phyloP scores from a whole-genome alignment of 1,140 invertebrate genomes.

The Trachymyrmex septentrionalis region DNA sequence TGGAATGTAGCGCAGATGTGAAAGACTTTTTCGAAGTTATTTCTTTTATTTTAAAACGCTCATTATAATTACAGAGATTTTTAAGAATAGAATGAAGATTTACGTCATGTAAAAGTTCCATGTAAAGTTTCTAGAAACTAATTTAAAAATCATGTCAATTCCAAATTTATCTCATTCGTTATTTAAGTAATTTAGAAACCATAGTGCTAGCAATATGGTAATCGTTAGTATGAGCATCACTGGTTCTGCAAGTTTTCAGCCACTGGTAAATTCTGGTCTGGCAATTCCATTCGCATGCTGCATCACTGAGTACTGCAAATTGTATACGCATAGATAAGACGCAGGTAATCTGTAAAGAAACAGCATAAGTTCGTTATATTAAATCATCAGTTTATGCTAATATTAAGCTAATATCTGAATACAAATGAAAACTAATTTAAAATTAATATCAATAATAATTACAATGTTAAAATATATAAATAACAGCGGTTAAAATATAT shows the following conservation, averaged over 20 bases:
- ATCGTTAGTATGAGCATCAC: neutral
- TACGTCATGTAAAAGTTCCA: neutral
- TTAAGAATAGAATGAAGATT: neutral
- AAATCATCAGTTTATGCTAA: conserved; percentile 5
- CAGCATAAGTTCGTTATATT: neutral
- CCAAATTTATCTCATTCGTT: neutral
- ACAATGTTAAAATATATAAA: neutral
- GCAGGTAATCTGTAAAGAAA: neutral
- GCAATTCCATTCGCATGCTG: neutral
- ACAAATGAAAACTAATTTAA: neutral
- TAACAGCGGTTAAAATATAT: neutral
- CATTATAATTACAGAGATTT: neutral
- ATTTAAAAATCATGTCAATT: neutral
- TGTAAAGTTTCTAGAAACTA: neutral
- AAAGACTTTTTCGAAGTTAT: neutral
- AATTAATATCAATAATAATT: neutral
- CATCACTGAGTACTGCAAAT: conserved; percentile 26
- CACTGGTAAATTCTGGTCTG: neutral
- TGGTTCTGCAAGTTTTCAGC: neutral
- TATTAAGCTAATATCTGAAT: neutral
- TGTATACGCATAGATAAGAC: neutral
- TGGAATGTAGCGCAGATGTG: neutral
- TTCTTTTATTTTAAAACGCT: neutral
- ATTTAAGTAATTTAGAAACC: neutral
- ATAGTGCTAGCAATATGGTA: neutral